Evolutionary conservation across 2,113 vertebrate species (phyloP).

Genomic region (Lamprotornis superbus): DNA sequence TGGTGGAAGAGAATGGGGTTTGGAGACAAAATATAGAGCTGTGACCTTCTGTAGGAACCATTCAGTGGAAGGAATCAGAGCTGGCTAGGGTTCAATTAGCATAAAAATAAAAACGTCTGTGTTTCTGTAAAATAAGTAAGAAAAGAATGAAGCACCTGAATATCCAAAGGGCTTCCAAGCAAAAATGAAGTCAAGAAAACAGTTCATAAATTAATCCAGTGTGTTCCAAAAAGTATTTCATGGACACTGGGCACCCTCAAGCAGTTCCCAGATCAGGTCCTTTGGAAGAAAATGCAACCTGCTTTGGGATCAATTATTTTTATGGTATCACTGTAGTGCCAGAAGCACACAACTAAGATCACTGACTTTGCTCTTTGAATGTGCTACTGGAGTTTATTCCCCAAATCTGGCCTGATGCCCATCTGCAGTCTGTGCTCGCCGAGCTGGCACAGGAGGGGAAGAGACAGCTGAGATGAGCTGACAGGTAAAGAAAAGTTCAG

Average conservation of each 20-base stretch:
- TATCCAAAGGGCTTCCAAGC: background rate
- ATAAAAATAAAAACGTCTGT: background rate
- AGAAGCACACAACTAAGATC: background rate
- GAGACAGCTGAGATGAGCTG: background rate
- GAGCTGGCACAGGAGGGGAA: background rate
- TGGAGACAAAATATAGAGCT: background rate
- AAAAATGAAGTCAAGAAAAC: background rate
- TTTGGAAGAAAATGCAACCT: background rate
- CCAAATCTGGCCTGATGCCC: background rate
- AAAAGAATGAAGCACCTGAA: background rate
- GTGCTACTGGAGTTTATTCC: background rate
- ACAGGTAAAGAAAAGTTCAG: background rate
- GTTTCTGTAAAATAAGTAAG: background rate
- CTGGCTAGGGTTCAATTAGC: background rate
- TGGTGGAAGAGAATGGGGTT: background rate
- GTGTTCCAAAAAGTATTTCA: background rate
- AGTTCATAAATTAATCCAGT: background rate
- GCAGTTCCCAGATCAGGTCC: background rate
- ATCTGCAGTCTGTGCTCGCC: fast-evolving
- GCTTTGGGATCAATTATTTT: background rate
- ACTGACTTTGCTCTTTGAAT: background rate
- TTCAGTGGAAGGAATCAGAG: background rate
- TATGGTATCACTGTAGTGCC: background rate
- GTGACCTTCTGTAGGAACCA: background rate
- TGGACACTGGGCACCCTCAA: background rate